A percentile compares a stretch with the other conserved stretches of the same genome.
phyloP scores from a whole-genome alignment of 2,888 invertebrate genomes.

The Drosophila anomalipes region DNA sequence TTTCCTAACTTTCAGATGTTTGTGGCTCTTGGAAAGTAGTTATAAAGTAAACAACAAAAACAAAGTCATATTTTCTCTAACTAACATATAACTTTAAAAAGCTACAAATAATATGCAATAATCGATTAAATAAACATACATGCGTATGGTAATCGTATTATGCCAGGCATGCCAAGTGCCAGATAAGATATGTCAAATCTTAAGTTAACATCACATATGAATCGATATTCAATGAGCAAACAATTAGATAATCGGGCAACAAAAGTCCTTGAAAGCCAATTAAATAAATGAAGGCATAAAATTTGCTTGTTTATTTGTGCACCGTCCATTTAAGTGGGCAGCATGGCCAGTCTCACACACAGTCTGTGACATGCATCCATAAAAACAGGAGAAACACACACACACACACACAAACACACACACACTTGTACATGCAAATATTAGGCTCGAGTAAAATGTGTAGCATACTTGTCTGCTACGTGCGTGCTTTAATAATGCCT shows the following conservation, averaged over 20 bases:
- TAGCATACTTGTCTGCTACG: conserved; percentile 63
- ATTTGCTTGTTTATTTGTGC: conserved; percentile 35
- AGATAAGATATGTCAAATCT: neutral
- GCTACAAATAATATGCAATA: neutral
- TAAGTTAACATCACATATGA: neutral
- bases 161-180: neutral
- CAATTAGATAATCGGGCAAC: neutral
- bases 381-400: conserved; percentile 4
- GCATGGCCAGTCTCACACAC: conserved; percentile 34
- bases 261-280: neutral
- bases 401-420: neutral
- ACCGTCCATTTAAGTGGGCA: conserved; percentile 21
- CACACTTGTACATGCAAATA: conserved; percentile 16
- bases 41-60: neutral
- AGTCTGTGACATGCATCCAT: conserved; percentile 46
- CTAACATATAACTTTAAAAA: neutral
- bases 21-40: neutral
- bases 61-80: no score
- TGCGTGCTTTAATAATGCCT: conserved; percentile 61
- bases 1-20: neutral
- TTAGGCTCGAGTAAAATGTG: conserved; percentile 37
- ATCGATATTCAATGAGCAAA: neutral
- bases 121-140: neutral
- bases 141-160: neutral
- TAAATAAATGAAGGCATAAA: conserved; percentile 16